Evolutionary conservation across 2,797 vertebrate genomes (phyloP), one percentile per base, ranked within the genome.

Genomic region (Chromobotia macracanthus): DNA sequence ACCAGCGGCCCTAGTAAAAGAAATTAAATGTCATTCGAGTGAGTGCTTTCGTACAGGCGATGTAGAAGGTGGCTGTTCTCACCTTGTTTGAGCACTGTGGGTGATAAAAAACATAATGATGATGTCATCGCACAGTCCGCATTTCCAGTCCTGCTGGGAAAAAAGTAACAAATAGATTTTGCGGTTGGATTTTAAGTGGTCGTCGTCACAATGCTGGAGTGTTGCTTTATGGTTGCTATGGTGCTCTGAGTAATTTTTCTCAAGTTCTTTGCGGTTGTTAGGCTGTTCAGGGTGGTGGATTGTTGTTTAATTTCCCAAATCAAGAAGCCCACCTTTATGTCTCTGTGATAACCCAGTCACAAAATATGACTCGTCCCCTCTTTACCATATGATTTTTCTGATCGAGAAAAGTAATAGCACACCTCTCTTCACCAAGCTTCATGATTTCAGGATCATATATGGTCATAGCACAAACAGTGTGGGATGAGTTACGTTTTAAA

Each of bases 1-100:
- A 21, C 15, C 58, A 75, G 63, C 10, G 31, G 72, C 60, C 46
- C 50, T 50, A 53, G 46, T 60, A 38, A 75, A 63, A 65, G 48
- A 75, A 75, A 65, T 75, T 65, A 75, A 75, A 77, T 77, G 51
- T 61, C 74, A 77, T 77, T 15, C n/a, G 21, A 31, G 68, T 81
- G 60, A 55, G 69, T 60, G 60, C 72, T 31, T 74, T 74, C 58
- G 19, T 53, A 50, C 41, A 72, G 67, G 58, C 12, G 35, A 76
- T 41, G 61, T 31, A 28, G 55, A 69, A 66, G 21, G 8, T 72
- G 61, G 2, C 60, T 77, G 25, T 50, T 72, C 72, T 70, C 67
- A 51, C 58, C 19, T 58, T 70, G 15, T 70, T 60, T 70, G 8
- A 65, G 60, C 19, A 3, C 23, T 35, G 46, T 56, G 50, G 68